Percentiles rank a stretch among this genome's conserved stretches.
phyloP scores from a whole-genome alignment of 2,113 vertebrate species.

The Ptychochromis oligacanthus region DNA sequence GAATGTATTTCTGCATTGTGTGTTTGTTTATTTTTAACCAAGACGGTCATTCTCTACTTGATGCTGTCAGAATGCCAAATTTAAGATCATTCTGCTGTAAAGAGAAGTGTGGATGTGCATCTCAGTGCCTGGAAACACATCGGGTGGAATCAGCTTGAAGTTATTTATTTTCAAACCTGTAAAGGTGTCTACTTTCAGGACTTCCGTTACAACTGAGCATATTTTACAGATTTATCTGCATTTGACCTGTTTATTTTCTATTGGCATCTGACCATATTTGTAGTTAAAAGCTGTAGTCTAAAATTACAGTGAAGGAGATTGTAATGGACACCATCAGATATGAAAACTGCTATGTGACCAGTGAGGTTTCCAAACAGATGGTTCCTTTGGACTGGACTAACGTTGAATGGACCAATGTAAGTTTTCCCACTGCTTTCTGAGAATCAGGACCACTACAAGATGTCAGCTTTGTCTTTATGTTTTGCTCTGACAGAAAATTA shows the following conservation, averaged over 20 bases:
- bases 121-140: not conserved
- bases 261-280: not conserved
- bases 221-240: not conserved
- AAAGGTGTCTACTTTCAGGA: not conserved
- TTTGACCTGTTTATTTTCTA: not conserved
- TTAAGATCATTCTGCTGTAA: not conserved
- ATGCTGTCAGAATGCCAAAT: not conserved
- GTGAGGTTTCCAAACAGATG: not conserved
- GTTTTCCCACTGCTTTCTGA: not conserved
- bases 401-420: not conserved
- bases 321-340: not conserved
- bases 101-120: not conserved
- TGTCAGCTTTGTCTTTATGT: not conserved
- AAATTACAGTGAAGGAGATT: not conserved
- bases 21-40: not conserved
- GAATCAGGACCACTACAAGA: not conserved
- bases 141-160: fast-evolving
- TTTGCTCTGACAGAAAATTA: not conserved
- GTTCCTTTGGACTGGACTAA: not conserved
- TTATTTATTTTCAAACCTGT: too few relatives aligned
- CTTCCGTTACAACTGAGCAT: not conserved
- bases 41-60: not conserved
- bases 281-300: not conserved
- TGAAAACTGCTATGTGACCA: not conserved
- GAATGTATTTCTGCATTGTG: not conserved